phyloP scores from a whole-genome alignment of 2,797 vertebrate species.

The Podarcis siculus region DNA sequence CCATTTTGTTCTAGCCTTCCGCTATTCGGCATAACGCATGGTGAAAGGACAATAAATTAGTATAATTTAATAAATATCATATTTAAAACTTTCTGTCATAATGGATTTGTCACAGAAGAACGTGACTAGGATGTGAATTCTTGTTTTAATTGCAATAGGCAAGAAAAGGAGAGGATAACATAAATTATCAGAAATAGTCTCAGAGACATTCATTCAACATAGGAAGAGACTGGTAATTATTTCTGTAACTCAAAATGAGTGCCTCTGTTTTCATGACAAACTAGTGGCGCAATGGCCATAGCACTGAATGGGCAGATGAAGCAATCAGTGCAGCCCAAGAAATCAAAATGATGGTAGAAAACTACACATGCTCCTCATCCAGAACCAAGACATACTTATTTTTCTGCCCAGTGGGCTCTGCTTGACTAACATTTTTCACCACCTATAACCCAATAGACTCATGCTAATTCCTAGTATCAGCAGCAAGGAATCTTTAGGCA shows the following conservation, averaged over 20 bases:
- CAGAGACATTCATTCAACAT: background rate
- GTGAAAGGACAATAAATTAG: conserved; percentile 64
- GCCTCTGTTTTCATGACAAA: background rate
- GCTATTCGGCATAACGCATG: conserved; percentile 59
- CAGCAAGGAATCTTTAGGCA: conserved; percentile 1
- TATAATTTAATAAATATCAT: conserved; percentile 33
- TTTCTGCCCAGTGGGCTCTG: background rate
- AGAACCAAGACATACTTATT: background rate
- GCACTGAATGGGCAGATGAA: background rate
- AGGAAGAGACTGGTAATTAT: background rate
- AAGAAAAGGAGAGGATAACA: conserved; percentile 1
- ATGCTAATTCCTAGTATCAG: background rate
- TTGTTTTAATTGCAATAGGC: background rate
- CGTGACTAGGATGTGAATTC: background rate
- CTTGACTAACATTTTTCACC: background rate
- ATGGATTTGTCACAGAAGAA: conserved; percentile 16
- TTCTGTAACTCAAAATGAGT: background rate
- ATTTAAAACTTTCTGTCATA: conserved; percentile 7
- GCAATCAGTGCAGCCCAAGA: background rate
- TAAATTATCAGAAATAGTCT: background rate
- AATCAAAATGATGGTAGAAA: background rate
- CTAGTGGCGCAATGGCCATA: background rate
- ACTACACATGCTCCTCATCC: background rate
- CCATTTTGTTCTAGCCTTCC: conserved; percentile 70
- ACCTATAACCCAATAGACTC: background rate